Percentiles rank a stretch among this genome's conserved stretches.
phyloP scores from a whole-genome alignment of 2,888 invertebrate genomes.

The Junonia oenone region DNA sequence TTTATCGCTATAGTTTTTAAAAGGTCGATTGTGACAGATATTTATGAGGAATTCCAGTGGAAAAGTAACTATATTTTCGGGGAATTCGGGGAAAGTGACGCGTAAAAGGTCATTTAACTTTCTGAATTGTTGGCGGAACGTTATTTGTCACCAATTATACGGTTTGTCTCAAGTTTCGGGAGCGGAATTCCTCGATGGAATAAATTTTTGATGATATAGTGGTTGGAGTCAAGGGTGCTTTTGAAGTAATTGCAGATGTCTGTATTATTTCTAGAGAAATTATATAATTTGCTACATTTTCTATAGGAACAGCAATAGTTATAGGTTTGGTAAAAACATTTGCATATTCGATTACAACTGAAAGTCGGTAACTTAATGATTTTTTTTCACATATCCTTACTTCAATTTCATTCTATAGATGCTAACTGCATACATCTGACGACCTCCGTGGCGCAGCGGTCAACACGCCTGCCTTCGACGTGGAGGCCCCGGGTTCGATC shows the following conservation, averaged over 20 bases:
- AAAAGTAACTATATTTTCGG: slow-evolving; percentile 15
- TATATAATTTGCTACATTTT: too few species aligned
- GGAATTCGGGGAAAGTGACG: slow-evolving; percentile 6
- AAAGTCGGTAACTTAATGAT: too few species aligned
- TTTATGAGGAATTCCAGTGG: slow-evolving; percentile 39
- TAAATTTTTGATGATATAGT: background rate
- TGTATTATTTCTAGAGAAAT: too few species aligned
- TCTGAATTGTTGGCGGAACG: background rate
- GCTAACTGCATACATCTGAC: too few species aligned
- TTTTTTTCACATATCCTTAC: too few species aligned
- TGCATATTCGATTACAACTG: too few species aligned
- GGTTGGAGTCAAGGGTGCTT: background rate
- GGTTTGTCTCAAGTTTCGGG: background rate
- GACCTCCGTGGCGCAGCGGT: too few species aligned
- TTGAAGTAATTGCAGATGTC: background rate
- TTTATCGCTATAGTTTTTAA: slow-evolving; percentile 40
- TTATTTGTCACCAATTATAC: slow-evolving; percentile 13
- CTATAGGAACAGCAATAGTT: too few species aligned
- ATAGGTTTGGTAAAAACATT: too few species aligned
- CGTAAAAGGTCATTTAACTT: slow-evolving; percentile 26
- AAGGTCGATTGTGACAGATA: slow-evolving; percentile 49
- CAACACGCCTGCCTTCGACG: too few species aligned
- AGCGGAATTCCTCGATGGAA: background rate
- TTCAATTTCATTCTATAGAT: too few species aligned
- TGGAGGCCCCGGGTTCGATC: too few species aligned